These are phyloP conservation scores for Lycopodina hypogea DNA, from an alignment of 37 sponge, comb jelly and placozoan genomes.

Conservation along the genomic window DNA sequence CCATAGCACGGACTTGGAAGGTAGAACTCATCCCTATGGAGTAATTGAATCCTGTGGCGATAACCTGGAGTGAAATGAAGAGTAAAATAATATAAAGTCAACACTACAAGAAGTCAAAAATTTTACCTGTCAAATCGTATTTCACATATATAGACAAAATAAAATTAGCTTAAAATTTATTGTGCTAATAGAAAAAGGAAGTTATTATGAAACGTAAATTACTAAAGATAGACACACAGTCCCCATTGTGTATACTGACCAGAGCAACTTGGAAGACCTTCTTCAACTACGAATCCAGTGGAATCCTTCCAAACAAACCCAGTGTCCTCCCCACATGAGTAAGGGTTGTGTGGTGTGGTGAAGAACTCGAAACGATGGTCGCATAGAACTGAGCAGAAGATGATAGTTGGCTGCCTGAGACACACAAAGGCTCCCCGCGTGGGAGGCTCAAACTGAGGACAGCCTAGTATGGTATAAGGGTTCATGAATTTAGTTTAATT, in stretches of 20 bases:
- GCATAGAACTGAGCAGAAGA: slow-evolving; percentile 52
- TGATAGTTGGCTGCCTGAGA: slow-evolving; percentile 9
- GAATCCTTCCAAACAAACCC: slow-evolving; percentile 34
- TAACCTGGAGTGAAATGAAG: slow-evolving; percentile 5
- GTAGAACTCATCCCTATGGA: slow-evolving; percentile 9
- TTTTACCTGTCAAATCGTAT: too few relatives aligned
- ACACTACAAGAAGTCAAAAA: too few relatives aligned
- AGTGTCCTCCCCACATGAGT: slow-evolving; percentile 34
- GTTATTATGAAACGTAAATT: too few relatives aligned
- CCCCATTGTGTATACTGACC: too few relatives aligned
- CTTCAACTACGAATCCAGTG: neutral
- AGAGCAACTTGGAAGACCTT: slow-evolving; percentile 29
- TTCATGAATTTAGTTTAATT: neutral
- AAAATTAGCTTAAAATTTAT: too few relatives aligned
- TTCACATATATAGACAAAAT: too few relatives aligned
- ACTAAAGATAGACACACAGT: too few relatives aligned
- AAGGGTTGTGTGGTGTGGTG: slow-evolving; percentile 41
- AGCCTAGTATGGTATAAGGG: slow-evolving; percentile 13
- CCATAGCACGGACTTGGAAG: slow-evolving; percentile 53
- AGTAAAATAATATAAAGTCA: neutral
- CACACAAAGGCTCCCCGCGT: slow-evolving; percentile 41
- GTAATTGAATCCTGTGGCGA: neutral
- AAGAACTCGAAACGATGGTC: slow-evolving; percentile 56
- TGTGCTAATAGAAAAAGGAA: too few relatives aligned
- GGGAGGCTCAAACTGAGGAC: slow-evolving; percentile 39